Percentiles rank a stretch among this genome's conserved stretches.
phyloP scores from a whole-genome alignment of 1,140 invertebrate species.

The Brachionus rotundiformis region DNA sequence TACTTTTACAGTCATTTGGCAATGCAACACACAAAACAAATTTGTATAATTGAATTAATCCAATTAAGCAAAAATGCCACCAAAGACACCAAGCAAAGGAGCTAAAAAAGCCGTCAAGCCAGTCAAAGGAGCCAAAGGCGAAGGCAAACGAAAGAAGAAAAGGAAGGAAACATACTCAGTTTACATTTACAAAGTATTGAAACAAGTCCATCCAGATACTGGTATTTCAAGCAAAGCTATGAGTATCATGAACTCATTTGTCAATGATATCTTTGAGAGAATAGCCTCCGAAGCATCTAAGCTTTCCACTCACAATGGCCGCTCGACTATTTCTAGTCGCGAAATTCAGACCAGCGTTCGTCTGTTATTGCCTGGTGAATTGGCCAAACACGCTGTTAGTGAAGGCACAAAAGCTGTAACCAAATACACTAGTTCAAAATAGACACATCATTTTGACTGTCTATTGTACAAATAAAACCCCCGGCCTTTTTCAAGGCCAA shows the following conservation, averaged over 20 bases:
- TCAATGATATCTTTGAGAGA: constrained; percentile 72
- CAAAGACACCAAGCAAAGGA: neutral
- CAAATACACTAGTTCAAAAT: neutral
- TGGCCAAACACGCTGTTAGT: constrained; percentile 69
- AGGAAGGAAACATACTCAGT: constrained; percentile 52
- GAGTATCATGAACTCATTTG: constrained; percentile 72
- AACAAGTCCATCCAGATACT: constrained; percentile 66
- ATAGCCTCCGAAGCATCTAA: constrained; percentile 72
- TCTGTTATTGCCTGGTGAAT: constrained; percentile 69
- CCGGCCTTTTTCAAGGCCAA: constrained; percentile 27
- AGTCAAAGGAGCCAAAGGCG: constrained; percentile 35
- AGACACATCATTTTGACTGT: no score
- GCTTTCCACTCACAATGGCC: constrained; percentile 73
- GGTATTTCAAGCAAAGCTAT: constrained; percentile 69
- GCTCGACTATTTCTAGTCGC: constrained; percentile 68
- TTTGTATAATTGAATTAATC: no score
- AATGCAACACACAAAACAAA: no score
- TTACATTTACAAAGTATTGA: constrained; percentile 60
- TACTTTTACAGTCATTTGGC: neutral
- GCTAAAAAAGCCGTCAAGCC: neutral
- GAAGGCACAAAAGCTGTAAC: constrained; percentile 66
- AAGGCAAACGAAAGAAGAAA: constrained; percentile 12
- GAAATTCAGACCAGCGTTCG: constrained; percentile 71
- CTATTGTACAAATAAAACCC: neutral
- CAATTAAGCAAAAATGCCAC: neutral